phyloP scores from a whole-genome alignment of 2,888 invertebrate genomes.

The Troilus luridus region DNA sequence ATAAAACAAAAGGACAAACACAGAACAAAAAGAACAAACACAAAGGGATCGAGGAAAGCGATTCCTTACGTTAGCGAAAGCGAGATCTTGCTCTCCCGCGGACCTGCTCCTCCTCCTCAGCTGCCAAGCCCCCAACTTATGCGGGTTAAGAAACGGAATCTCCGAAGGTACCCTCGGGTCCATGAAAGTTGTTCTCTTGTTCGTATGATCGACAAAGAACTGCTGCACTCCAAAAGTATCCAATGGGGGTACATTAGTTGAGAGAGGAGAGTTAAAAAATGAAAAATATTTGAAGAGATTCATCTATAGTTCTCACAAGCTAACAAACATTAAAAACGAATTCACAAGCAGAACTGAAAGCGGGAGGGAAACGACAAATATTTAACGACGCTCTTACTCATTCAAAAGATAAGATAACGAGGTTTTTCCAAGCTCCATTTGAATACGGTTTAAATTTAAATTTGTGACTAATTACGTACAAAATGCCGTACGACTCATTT shows the following conservation, averaged over 20 bases:
- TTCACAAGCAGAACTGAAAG: background rate
- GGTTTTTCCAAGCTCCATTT: conserved; percentile 19
- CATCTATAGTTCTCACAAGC: background rate
- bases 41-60: background rate
- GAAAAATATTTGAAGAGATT: conserved; percentile 39
- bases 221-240: conserved; percentile 69
- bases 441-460: conserved; percentile 44
- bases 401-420: background rate
- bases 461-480: conserved; percentile 38
- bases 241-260: background rate
- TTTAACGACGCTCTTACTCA: conserved; percentile 16
- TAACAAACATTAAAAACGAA: background rate
- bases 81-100: conserved; percentile 67
- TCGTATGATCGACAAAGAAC: conserved; percentile 97
- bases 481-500: background rate
- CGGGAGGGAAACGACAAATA: background rate
- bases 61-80: conserved; percentile 65
- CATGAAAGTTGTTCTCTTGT: conserved; percentile 95
- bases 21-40: conserved; percentile 16
- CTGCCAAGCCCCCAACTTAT: conserved; percentile 69
- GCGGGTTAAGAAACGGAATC: conserved; percentile 74
- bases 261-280: background rate
- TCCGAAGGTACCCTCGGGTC: conserved; percentile 96
- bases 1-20: conserved; percentile 7
- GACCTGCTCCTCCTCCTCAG: conserved; percentile 67